Evolutionary conservation across 2,797 vertebrate species (phyloP), one percentile per base, ranked within the genome.

Genomic region (Gastrophryne carolinensis): DNA sequence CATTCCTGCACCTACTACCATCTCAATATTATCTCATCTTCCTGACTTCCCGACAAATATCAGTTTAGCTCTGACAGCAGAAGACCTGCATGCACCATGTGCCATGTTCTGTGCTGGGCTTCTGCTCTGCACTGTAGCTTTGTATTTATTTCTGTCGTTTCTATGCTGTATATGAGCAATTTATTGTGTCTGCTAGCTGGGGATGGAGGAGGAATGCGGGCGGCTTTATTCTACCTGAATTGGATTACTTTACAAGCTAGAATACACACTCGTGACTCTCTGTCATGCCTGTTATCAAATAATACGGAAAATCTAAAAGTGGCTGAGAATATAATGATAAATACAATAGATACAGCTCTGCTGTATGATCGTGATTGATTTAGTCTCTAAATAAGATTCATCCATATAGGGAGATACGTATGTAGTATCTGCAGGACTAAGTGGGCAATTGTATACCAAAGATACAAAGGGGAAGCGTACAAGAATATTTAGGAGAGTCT

Each of bases 1-100:
- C 66, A 70, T 76, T 70, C 29, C 41, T 54, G 49, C 72, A 67
- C 54, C 66, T 35, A 21, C 35, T 57, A 58, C 66, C 69, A 66
- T 66, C 50, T 60, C 52, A 49, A 56, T 75, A 50, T n/a, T n/a
- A 67, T 49, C 63, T 39, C 50, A 7, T 49, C 29, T 47, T 17
- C 39, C 37, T 24, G 12, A 29, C 29, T 4, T 34, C 13, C 58
- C n/a, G 64, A 56, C 47, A 63, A 58, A 70, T 63, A 71, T 47
- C 10, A 32, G 7, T 27, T 15, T 15, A 15, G 15, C 12, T 70
- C 34, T 30, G 35, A 52, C 41, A 32, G 27, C 13, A 29, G 58
- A 19, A 49, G 15, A 2, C 30, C 19, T 24, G 41, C 35, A 44
- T 35, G 12, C 63, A 35, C 32, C 56, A 76, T 47, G 54, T 62